Evolutionary conservation across 2,113 vertebrate genomes (phyloP).

Genomic region (Oreochromis tanganicae): DNA sequence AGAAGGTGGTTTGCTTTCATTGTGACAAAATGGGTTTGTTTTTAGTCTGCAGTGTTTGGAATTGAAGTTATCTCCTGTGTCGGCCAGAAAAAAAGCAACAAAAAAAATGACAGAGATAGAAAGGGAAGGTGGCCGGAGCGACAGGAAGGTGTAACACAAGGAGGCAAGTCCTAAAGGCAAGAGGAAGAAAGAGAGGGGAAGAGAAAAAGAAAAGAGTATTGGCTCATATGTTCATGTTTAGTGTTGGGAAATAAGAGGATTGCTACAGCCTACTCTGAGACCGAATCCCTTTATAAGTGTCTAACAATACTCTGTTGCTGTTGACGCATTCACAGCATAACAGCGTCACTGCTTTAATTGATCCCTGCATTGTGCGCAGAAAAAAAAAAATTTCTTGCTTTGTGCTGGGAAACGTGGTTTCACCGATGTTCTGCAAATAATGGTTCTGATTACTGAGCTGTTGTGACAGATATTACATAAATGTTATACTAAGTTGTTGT

Average conservation of each 20-base stretch:
- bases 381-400: neutral
- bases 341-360: slow-evolving; percentile 32
- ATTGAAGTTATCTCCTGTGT: slow-evolving; percentile 38
- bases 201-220: neutral
- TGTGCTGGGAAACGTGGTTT: neutral
- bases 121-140: neutral
- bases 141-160: slow-evolving; percentile 44
- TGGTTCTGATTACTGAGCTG: neutral
- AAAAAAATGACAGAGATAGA: neutral
- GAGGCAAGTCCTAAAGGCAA: slow-evolving; percentile 9
- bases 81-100: slow-evolving; percentile 6
- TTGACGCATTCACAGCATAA: slow-evolving; percentile 37
- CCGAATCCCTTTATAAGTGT: neutral
- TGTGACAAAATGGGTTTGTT: slow-evolving; percentile 57
- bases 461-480: neutral
- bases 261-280: neutral
- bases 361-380: neutral
- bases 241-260: slow-evolving; percentile 50
- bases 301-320: neutral
- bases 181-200: neutral
- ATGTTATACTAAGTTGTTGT: neutral
- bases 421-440: neutral
- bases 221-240: neutral
- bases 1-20: slow-evolving; percentile 63
- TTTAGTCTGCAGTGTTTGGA: slow-evolving; percentile 52